phyloP scores from a whole-genome alignment of 2,888 invertebrate genomes.

The Drosophila stalkeri region DNA sequence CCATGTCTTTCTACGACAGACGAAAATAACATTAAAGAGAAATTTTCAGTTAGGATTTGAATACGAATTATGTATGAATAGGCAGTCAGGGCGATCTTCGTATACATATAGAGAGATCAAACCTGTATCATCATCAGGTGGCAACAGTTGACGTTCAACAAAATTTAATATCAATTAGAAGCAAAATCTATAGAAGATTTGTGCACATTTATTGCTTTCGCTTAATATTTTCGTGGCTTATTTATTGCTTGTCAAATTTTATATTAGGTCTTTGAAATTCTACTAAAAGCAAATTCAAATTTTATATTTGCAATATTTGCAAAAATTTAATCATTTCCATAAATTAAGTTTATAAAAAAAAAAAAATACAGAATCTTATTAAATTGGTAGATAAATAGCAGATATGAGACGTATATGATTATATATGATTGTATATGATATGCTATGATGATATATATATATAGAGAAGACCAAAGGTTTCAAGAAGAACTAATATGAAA shows the following conservation, averaged over 20 bases:
- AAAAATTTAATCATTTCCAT: background rate
- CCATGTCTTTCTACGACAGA: slow-evolving; percentile 23
- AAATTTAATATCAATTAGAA: slow-evolving; percentile 5
- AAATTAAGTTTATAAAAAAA: background rate
- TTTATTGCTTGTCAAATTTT: slow-evolving; percentile 7
- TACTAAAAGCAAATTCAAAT: background rate
- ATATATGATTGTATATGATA: no score
- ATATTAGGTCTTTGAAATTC: background rate
- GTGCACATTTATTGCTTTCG: background rate
- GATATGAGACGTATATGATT: no score
- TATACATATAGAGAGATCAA: background rate
- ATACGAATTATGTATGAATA: slow-evolving; percentile 1
- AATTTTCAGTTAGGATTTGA: slow-evolving; percentile 8
- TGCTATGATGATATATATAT: no score
- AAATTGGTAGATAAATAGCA: no score
- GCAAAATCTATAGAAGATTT: background rate
- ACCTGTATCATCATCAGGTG: slow-evolving; percentile 22
- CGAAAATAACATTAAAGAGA: slow-evolving; percentile 47
- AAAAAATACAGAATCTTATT: background rate
- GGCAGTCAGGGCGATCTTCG: background rate
- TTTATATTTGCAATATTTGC: background rate
- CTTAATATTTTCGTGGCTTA: background rate
- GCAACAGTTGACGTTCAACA: slow-evolving; percentile 1
- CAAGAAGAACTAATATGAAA: no score
- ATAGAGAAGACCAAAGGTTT: no score